These are phyloP conservation scores for Leptatherina wallacei DNA, from an alignment of 2,797 vertebrate species.

Conservation along the genomic window DNA sequence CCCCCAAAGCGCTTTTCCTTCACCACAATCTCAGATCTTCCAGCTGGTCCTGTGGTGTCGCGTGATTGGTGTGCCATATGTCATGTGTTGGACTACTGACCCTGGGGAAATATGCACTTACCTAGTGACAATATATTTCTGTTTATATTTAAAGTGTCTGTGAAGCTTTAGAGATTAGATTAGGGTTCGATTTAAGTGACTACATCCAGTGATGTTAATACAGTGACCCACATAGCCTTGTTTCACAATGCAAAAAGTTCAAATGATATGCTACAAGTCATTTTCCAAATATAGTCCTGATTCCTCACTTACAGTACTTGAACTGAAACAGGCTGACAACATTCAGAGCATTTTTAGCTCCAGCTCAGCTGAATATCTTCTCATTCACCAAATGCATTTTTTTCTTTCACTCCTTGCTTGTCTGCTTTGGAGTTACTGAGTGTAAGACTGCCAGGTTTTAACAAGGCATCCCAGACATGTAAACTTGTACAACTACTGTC, in stretches of 20 bases:
- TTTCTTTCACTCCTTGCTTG: conserved; percentile 19
- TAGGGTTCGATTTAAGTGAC: conserved; percentile 8
- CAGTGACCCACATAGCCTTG: conserved; percentile 22
- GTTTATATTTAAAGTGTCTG: not conserved
- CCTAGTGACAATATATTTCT: conserved; percentile 15
- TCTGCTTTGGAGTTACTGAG: conserved; percentile 40
- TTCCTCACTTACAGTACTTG: conserved; percentile 43
- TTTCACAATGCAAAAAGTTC: conserved; percentile 38
- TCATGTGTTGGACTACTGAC: conserved; percentile 44
- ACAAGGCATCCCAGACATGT: conserved; percentile 65
- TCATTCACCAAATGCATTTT: conserved; percentile 42
- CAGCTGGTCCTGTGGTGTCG: conserved; percentile 66
- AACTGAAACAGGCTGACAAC: conserved; percentile 36
- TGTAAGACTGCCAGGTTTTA: conserved; percentile 56
- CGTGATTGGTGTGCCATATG: conserved; percentile 63
- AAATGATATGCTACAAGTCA: conserved; percentile 40
- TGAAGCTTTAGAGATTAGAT: not conserved
- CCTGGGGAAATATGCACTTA: conserved; percentile 18
- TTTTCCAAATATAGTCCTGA: conserved; percentile 71
- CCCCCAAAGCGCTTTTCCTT: conserved; percentile 45
- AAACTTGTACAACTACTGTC: conserved; percentile 49
- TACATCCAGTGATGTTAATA: conserved; percentile 7
- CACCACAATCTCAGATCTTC: conserved; percentile 55
- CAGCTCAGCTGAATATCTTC: conserved; percentile 58
- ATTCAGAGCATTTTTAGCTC: conserved; percentile 52